Conservation (phyloP, 2,113 vertebrate species). For the Grammomys surdaster region DNA sequence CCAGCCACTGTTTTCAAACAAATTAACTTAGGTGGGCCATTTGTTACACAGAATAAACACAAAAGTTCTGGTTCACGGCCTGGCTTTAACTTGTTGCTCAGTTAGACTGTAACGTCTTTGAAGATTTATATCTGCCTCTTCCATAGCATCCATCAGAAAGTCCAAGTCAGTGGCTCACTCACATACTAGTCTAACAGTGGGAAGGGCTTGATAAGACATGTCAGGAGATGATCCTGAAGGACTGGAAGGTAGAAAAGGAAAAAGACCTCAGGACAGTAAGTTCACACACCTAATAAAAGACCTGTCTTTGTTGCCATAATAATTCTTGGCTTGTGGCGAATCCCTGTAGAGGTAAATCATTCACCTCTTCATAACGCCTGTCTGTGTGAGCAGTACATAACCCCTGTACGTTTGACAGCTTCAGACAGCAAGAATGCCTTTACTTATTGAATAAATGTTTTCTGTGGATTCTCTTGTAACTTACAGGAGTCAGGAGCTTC, state of each 20-base stretch:
- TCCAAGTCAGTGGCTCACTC: not conserved
- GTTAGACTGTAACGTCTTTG: not conserved
- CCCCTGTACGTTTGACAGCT: not conserved
- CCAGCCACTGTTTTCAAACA: not conserved
- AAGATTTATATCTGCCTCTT: not conserved
- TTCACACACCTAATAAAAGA: not conserved
- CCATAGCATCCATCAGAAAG: not conserved
- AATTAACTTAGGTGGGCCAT: not conserved
- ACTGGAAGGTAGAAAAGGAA: not conserved
- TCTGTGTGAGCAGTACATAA: not conserved
- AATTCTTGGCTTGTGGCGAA: not conserved
- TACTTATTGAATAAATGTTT: not conserved
- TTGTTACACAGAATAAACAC: not conserved
- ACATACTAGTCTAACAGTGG: not conserved
- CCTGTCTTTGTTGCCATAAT: not conserved
- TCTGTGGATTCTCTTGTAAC: not conserved
- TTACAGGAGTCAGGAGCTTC: not conserved
- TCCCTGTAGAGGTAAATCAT: not conserved
- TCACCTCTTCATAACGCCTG: not conserved
- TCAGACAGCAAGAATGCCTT: not conserved
- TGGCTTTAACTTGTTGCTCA: not conserved
- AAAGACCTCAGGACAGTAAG: not conserved
- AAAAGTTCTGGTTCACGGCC: rapidly evolving
- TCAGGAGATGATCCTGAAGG: not conserved
- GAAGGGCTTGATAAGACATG: not conserved